Conservation (phyloP, 2,113 vertebrate genomes). For the Herpetotheres cachinnans region DNA sequence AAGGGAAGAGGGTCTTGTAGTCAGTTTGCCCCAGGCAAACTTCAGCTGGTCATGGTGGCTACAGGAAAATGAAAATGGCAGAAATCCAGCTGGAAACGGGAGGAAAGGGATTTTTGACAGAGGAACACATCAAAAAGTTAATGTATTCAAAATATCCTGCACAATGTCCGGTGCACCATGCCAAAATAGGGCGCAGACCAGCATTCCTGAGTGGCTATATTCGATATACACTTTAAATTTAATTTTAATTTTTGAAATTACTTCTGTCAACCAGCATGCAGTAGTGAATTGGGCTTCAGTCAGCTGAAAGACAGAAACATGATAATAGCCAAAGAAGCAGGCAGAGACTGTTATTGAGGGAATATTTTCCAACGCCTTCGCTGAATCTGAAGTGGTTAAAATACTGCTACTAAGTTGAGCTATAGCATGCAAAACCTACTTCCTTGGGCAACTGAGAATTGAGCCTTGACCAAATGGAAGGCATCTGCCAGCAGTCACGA, state of each 20-base stretch:
- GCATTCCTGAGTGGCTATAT: not conserved
- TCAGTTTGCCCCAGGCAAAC: not conserved
- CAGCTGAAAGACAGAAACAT: not conserved
- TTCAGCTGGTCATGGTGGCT: accelerated
- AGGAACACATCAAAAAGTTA: not conserved
- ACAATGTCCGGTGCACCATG: not conserved
- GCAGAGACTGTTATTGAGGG: not conserved
- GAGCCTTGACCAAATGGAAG: not conserved
- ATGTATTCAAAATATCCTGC: not conserved
- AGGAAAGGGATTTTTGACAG: not conserved
- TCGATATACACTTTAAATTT: not conserved
- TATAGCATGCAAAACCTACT: not conserved
- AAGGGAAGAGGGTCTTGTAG: not conserved
- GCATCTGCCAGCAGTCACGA: not conserved
- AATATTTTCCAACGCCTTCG: not conserved
- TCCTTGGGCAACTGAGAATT: not conserved
- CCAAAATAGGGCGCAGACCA: not conserved
- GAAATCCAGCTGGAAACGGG: not conserved
- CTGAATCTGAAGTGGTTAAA: not conserved
- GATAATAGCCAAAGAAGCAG: not conserved
- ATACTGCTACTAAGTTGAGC: not conserved
- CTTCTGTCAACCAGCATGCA: not conserved
- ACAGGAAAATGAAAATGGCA: not conserved
- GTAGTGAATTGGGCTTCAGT: not conserved
- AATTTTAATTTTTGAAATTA: not conserved